A percentile compares a stretch with the other conserved stretches of the same genome.
Evolutionary conservation across 1,140 invertebrate species (phyloP).

Genomic region (Melitaea cinxia): DNA sequence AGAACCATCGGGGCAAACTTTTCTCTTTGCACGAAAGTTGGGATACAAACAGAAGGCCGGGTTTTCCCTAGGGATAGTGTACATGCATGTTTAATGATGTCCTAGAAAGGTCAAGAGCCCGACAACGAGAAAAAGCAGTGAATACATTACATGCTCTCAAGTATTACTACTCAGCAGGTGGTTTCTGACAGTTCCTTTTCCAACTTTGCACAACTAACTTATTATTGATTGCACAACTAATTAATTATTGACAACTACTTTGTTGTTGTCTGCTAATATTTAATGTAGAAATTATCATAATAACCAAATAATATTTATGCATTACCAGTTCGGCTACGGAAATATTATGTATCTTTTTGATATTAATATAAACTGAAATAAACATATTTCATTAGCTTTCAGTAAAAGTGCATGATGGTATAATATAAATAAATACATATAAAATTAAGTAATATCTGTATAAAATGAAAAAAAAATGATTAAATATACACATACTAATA

Average conservation of each 20-base stretch:
- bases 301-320: no score
- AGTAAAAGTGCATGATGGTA: no score
- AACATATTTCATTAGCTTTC: no score
- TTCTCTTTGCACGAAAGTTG: conserved; percentile 70
- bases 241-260: conserved; percentile 69
- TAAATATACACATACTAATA: no score
- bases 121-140: conserved; percentile 63
- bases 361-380: no score
- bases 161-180: conserved; percentile 45
- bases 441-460: no score
- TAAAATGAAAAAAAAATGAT: no score
- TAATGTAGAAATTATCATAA: no score
- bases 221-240: conserved; percentile 40
- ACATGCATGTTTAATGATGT: conserved; percentile 76
- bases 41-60: conserved; percentile 61
- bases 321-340: no score
- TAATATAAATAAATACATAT: no score
- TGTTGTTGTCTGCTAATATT: conserved; percentile 73
- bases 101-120: conserved; percentile 73
- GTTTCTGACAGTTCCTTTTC: conserved; percentile 59
- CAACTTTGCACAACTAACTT: conserved; percentile 60
- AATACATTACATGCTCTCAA: conserved; percentile 71
- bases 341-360: no score
- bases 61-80: conserved; percentile 55
- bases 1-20: conserved; percentile 65